Evolutionary conservation across 2,888 invertebrate genomes (phyloP), one percentile per base, ranked within the genome.

Genomic region (Athetis lepigone): DNA sequence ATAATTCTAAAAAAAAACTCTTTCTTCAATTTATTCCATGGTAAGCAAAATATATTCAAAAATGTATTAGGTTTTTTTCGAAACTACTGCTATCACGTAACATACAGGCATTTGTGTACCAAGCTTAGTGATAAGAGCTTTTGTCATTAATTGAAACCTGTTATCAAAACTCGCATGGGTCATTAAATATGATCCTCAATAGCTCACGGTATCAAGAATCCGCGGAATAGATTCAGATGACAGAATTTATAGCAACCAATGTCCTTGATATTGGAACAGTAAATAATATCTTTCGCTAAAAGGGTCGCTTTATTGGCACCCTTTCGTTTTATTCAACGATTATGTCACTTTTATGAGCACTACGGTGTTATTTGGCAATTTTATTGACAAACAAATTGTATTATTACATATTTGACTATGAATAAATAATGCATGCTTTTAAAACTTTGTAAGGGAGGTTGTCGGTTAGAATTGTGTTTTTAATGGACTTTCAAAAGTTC

Each of bases 231-330:
- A 89, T 86, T 86, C 83, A 83, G 51, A 82, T 84, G 80, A 79
- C 73, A 79, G 78, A 82, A 88, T 88, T 90, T 88, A 90, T 85
- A 71, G 76, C 78, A 71, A 78, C 83, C 75, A 70, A 88, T 79
- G 85, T 69, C 87, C 85, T 88, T 88, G 86, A 86, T 91, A 92
- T 92, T 89, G 88, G 87, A 85, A 85, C 87, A 91, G 89, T 92
- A 91, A 92, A 92, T 92, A 91, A 93, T 92, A 92, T 91, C 79
- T 89, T 89, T 86, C 88, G 88, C 88, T 91, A 89, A 89, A 91
- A 88, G 91, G 90, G 87, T 80, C 85, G 70, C 84, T 92, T 93
- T 92, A 93, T 92, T 88, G 91, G 89, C 86, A 92, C 90, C 93
- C 92, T 91, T 92, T 90, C 91, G 76, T 90, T 93, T 92, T 91